These are phyloP conservation scores for Dendroctonus valens DNA, from an alignment of 1,140 invertebrate species.

Conservation along the genomic window DNA sequence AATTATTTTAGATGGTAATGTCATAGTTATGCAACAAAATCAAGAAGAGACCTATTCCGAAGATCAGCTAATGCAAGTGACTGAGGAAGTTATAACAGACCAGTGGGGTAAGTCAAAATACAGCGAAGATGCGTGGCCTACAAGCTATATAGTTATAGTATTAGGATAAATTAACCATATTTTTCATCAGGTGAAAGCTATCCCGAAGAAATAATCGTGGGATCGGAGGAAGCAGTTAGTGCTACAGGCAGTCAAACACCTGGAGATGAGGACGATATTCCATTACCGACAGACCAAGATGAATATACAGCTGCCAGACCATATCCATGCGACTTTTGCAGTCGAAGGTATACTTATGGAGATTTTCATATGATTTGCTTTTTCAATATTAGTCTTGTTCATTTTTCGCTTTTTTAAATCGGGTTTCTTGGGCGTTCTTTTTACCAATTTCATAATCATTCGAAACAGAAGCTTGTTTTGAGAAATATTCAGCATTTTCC, in stretches of 20 bases:
- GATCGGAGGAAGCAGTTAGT: constrained; percentile 58
- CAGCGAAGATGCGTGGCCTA: not conserved
- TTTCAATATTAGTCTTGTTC: too few species aligned
- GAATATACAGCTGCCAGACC: constrained; percentile 76
- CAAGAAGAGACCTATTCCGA: constrained; percentile 43
- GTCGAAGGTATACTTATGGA: constrained; percentile 53
- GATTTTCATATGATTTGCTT: too few species aligned
- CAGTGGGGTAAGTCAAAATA: constrained; percentile 60
- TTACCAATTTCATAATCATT: too few species aligned
- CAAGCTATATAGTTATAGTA: too few species aligned
- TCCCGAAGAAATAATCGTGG: constrained; percentile 47
- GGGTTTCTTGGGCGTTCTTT: too few species aligned
- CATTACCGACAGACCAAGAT: constrained; percentile 77
- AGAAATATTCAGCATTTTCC: too few species aligned
- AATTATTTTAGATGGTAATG: constrained; percentile 45
- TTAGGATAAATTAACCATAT: not conserved
- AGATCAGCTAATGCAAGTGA: constrained; percentile 53
- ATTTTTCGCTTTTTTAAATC: too few species aligned
- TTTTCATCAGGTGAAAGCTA: constrained; percentile 36
- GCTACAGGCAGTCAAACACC: constrained; percentile 58
- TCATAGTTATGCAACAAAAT: constrained; percentile 49
- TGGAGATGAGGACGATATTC: constrained; percentile 69
- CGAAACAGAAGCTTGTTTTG: too few species aligned
- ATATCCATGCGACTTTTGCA: constrained; percentile 83
- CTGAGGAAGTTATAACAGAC: constrained; percentile 75